phyloP scores from a whole-genome alignment of 2,797 vertebrate genomes.

The Sebastes goodei region DNA sequence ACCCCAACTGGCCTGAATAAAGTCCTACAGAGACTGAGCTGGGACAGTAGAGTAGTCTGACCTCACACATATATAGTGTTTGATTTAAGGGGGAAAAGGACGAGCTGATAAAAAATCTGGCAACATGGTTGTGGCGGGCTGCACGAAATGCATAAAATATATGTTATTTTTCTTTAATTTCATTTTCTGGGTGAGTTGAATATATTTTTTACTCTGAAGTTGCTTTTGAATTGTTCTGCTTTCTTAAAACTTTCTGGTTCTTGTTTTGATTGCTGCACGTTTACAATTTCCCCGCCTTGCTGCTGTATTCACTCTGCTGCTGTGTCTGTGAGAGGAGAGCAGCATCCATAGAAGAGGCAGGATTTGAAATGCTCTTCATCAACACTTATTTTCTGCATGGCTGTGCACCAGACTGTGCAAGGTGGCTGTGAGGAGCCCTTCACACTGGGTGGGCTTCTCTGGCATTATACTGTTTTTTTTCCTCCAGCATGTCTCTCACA shows the following conservation, averaged over 20 bases:
- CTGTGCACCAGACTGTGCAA: conserved; percentile 1
- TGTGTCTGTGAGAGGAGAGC: background rate
- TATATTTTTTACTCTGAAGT: conserved; percentile 13
- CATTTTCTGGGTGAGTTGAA: conserved; percentile 93
- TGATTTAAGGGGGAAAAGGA: conserved; percentile 27
- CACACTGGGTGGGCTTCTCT: conserved; percentile 9
- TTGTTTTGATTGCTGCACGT: background rate
- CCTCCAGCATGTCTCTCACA: background rate
- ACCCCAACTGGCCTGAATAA: conserved; percentile 37
- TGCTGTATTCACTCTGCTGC: conserved; percentile 14
- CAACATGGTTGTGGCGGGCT: conserved; percentile 76
- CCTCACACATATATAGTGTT: conserved; percentile 15
- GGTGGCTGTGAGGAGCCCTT: conserved; percentile 1
- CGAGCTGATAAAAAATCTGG: conserved; percentile 34
- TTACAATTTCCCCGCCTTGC: conserved; percentile 22
- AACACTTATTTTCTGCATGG: conserved; percentile 32
- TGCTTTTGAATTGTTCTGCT: background rate
- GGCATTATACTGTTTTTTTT: background rate
- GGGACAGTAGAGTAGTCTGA: conserved; percentile 33
- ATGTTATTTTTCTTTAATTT: conserved; percentile 86
- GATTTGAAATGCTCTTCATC: conserved; percentile 21
- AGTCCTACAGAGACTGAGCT: conserved; percentile 37
- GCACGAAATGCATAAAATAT: conserved; percentile 80
- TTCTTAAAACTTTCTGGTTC: background rate
- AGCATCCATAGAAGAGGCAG: conserved; percentile 12